Evolutionary conservation across 2,888 invertebrate genomes (phyloP).

Genomic region (Amphipoea oculea): DNA sequence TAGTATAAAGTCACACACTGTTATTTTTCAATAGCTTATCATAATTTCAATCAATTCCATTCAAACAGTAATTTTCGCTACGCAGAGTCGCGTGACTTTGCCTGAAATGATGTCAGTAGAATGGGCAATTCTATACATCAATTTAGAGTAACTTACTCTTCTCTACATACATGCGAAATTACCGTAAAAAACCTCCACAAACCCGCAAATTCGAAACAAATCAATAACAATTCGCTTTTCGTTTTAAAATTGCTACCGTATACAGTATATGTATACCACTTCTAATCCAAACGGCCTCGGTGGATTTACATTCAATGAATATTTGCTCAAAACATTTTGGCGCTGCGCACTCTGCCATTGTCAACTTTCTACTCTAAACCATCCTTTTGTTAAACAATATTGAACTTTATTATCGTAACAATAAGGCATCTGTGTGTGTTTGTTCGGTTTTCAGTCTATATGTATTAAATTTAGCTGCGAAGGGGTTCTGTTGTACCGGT

Average conservation of each 20-base stretch:
- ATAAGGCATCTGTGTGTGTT: constrained; percentile 51
- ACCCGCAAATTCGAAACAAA: constrained; percentile 37
- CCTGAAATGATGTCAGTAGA: background rate
- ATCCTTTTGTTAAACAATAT: constrained; percentile 60
- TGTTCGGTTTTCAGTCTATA: constrained; percentile 56
- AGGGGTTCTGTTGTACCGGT: constrained; percentile 66
- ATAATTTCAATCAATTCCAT: background rate
- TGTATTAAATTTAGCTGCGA: constrained; percentile 74
- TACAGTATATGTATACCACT: constrained; percentile 72
- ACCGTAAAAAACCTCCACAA: constrained; percentile 14
- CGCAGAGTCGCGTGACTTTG: background rate
- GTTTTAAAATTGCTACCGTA: constrained; percentile 69
- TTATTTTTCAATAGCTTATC: background rate
- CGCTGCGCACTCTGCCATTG: constrained; percentile 77
- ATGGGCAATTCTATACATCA: background rate
- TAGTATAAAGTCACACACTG: background rate
- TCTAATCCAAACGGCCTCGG: constrained; percentile 81
- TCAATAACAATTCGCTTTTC: constrained; percentile 65
- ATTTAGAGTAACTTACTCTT: background rate
- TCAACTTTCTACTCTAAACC: constrained; percentile 73
- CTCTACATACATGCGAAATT: background rate
- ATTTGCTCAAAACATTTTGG: constrained; percentile 87
- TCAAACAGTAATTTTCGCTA: background rate
- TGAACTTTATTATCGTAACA: constrained; percentile 60
- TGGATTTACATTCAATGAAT: constrained; percentile 88